Evolutionary conservation across 2,888 invertebrate species (phyloP).

Genomic region (Caenorhabditis panamensis): DNA sequence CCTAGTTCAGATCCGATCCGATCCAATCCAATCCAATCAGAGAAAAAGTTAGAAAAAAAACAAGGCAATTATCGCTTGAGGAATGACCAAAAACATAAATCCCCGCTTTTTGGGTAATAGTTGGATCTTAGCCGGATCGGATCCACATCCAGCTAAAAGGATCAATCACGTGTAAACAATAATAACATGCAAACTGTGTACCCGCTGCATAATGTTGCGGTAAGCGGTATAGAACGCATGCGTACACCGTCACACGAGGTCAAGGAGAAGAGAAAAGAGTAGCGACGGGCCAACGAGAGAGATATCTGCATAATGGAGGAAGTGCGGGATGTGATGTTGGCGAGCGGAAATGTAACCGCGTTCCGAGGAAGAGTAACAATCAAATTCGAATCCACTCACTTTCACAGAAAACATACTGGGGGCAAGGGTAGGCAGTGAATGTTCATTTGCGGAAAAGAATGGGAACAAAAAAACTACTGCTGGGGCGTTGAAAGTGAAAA

Average conservation of each 20-base stretch:
- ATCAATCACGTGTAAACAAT: constrained; percentile 48
- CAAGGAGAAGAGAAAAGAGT: constrained; percentile 44
- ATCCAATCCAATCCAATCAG: constrained; percentile 6
- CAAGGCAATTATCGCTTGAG: constrained; percentile 46
- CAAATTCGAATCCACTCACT: constrained; percentile 38
- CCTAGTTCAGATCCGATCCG: no score
- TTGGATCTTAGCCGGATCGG: no score
- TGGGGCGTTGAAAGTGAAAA: not conserved
- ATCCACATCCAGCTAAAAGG: not conserved
- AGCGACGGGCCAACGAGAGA: no score
- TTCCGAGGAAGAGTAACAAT: not conserved
- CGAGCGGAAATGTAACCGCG: constrained; percentile 30
- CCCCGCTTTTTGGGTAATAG: constrained; percentile 38
- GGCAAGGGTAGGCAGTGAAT: constrained; percentile 9
- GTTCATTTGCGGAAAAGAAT: constrained; percentile 4
- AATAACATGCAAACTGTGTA: constrained; percentile 29
- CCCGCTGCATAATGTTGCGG: constrained; percentile 49
- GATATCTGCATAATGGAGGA: constrained; percentile 23
- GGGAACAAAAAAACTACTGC: constrained; percentile 15
- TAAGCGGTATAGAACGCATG: constrained; percentile 46
- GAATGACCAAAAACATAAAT: no score
- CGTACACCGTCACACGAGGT: constrained; percentile 35
- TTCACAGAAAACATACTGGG: constrained; percentile 35
- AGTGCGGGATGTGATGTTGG: constrained; percentile 16
- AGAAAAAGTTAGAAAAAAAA: constrained; percentile 6